These are phyloP conservation scores for Achatina immaculata DNA, from an alignment of 1,140 invertebrate genomes.

Conservation along the genomic window DNA sequence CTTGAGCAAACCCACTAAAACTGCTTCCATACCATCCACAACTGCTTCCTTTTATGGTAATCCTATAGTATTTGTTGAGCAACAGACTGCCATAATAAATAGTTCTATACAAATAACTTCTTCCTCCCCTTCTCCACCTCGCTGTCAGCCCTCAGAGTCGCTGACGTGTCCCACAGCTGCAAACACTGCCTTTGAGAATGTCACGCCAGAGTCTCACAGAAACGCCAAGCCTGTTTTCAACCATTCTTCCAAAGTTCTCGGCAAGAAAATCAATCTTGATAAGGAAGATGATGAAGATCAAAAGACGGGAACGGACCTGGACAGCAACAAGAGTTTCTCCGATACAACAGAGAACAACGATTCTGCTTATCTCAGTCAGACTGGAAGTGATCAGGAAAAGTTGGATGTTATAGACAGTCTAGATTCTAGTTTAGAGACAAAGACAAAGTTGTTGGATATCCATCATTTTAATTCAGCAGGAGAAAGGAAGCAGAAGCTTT, in stretches of 20 bases:
- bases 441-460: not conserved
- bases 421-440: not conserved
- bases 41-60: slow-evolving; percentile 33
- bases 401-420: slow-evolving; percentile 4
- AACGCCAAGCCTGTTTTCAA: not conserved
- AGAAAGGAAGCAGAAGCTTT: not conserved
- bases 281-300: slow-evolving; percentile 24
- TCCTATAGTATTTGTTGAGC: slow-evolving; percentile 37
- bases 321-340: slow-evolving; percentile 36
- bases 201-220: not conserved
- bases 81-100: slow-evolving; percentile 35
- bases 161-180: not conserved
- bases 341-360: slow-evolving; percentile 37
- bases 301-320: slow-evolving; percentile 23
- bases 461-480: not conserved
- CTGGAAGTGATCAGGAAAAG: slow-evolving; percentile 33
- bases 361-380: slow-evolving; percentile 37
- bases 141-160: not conserved
- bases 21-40: not conserved
- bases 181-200: not conserved
- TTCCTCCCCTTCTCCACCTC: not conserved
- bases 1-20: not conserved
- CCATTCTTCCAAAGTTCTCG: not conserved
- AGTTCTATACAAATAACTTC: slow-evolving; percentile 31
- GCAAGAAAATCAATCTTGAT: not conserved